A percentile compares a stretch with the other conserved stretches of the same genome.
Conservation (phyloP, 2,888 invertebrate genomes). For the Coelopa pilipes region DNA sequence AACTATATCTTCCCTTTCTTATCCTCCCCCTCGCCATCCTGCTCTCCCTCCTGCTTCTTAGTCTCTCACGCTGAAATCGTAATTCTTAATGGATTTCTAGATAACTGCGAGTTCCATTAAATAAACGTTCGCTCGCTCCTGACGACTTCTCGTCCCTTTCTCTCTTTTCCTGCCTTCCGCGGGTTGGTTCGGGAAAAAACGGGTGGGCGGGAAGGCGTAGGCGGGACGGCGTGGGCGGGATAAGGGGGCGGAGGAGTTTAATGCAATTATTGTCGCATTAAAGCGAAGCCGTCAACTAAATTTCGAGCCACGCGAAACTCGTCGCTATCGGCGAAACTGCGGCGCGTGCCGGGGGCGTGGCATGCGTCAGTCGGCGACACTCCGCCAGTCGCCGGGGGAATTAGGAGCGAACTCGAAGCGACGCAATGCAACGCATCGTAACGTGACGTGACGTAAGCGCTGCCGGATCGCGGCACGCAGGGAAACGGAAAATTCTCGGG, state of each 20-base stretch:
- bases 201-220: background rate
- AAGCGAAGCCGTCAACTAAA: conserved; percentile 29
- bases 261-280: conserved; percentile 32
- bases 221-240: background rate
- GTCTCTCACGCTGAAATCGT: background rate
- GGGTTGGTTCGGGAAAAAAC: background rate
- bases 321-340: too few species aligned
- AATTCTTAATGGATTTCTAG: conserved; percentile 7
- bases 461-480: too few species aligned
- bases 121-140: background rate
- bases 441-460: too few species aligned
- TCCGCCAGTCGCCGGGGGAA: too few species aligned
- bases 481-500: too few species aligned
- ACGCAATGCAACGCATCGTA: background rate
- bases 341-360: too few species aligned
- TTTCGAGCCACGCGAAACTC: background rate
- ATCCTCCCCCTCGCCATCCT: background rate
- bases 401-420: background rate
- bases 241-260: conserved; percentile 8
- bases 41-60: background rate
- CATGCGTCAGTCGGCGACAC: too few species aligned
- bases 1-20: background rate
- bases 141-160: too few species aligned
- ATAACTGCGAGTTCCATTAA: background rate
- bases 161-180: too few species aligned